A percentile compares a stretch with the other conserved stretches of the same genome.
phyloP scores from a whole-genome alignment of 2,888 invertebrate genomes.

The Siphlonurus alternatus region DNA sequence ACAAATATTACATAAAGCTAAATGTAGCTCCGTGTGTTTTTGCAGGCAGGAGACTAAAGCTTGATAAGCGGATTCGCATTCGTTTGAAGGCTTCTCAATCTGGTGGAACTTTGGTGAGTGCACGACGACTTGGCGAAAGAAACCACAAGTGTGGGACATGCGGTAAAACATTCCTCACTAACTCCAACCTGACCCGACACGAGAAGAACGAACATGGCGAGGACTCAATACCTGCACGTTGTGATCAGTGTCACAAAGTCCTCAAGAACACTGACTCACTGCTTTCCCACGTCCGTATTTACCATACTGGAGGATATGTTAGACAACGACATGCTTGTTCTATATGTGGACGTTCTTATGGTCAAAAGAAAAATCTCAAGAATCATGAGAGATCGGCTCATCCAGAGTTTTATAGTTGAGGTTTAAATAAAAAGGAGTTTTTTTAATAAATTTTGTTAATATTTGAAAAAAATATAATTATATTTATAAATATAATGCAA shows the following conservation, averaged over 20 bases:
- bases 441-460: too few species aligned
- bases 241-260: neutral
- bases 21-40: neutral
- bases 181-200: neutral
- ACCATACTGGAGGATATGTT: neutral
- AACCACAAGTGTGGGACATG: neutral
- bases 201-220: neutral
- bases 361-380: neutral
- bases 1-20: neutral
- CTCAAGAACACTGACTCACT: neutral
- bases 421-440: too few species aligned
- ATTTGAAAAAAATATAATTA: too few species aligned
- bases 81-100: neutral
- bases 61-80: neutral
- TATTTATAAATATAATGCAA: too few species aligned
- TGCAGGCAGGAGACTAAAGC: neutral
- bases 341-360: neutral
- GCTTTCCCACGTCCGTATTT: neutral
- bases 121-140: neutral
- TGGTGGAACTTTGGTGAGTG: neutral
- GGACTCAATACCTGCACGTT: neutral
- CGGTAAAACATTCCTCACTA: neutral
- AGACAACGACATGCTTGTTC: neutral
- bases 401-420: neutral
- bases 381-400: neutral